phyloP scores from a whole-genome alignment of 2,888 invertebrate species.

The Watsonalla cultraria region DNA sequence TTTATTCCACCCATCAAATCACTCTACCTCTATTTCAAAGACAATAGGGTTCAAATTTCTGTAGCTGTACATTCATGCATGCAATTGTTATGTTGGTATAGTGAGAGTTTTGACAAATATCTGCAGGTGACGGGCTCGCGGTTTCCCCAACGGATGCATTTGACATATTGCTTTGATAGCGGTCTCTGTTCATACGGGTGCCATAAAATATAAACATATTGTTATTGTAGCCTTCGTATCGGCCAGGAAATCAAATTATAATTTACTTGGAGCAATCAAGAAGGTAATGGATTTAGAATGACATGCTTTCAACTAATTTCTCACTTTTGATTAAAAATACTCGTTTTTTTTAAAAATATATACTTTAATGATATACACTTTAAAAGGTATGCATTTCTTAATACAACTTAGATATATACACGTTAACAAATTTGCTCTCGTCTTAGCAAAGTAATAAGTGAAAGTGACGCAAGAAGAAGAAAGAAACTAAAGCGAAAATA shows the following conservation, averaged over 20 bases:
- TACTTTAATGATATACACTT: too few species aligned
- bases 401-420: too few species aligned
- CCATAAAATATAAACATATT: conserved; percentile 55
- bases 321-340: too few species aligned
- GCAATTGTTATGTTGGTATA: conserved; percentile 35
- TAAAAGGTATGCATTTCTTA: too few species aligned
- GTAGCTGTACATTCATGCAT: conserved; percentile 10
- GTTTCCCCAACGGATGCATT: conserved; percentile 66
- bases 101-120: conserved; percentile 73
- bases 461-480: too few species aligned
- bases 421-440: too few species aligned
- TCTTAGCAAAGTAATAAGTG: too few species aligned
- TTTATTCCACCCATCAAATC: conserved; percentile 5
- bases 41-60: conserved; percentile 29
- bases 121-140: conserved; percentile 70
- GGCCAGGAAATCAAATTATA: conserved; percentile 9
- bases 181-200: conserved; percentile 51
- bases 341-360: too few species aligned
- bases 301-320: too few species aligned
- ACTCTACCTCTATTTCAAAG: background rate
- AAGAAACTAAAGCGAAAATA: too few species aligned
- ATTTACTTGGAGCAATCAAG: background rate
- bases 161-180: conserved; percentile 73
- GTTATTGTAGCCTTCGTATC: conserved; percentile 17
- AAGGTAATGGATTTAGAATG: too few species aligned